A percentile compares a stretch with the other conserved stretches of the same genome.
Evolutionary conservation across 2,113 vertebrate species (phyloP).

Genomic region (Psophia crepitans): DNA sequence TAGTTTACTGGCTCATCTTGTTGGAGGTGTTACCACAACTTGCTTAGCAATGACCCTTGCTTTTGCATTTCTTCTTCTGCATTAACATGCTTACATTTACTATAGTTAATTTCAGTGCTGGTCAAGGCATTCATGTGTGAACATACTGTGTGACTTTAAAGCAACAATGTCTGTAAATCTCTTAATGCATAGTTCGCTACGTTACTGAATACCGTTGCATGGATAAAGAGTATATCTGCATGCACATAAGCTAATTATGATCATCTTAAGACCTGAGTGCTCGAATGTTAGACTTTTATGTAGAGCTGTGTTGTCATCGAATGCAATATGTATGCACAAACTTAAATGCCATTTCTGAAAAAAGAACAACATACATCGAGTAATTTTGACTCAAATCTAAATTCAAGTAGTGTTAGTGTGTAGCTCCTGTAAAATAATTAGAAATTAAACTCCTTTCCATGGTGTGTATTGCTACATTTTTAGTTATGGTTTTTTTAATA

Average conservation of each 20-base stretch:
- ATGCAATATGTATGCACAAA: not conserved
- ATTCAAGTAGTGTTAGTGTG: not conserved
- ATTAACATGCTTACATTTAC: not conserved
- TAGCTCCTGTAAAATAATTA: not conserved
- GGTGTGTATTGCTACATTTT: constrained; percentile 13
- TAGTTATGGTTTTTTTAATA: not conserved
- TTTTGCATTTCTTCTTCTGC: not conserved
- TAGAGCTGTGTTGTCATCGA: not conserved
- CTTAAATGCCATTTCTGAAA: not conserved
- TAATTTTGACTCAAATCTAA: not conserved
- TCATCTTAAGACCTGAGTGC: not conserved
- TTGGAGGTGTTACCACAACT: not conserved
- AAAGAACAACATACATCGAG: not conserved
- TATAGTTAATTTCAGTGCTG: not conserved
- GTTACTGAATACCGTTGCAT: not conserved
- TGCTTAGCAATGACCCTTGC: not conserved
- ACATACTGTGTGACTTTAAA: not conserved
- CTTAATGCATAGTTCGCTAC: not conserved
- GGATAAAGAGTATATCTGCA: not conserved
- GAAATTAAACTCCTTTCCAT: not conserved
- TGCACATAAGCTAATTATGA: not conserved
- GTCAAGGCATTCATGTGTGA: not conserved
- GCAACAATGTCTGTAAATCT: not conserved
- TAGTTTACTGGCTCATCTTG: not conserved
- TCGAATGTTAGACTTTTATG: not conserved